Conservation (phyloP, 2,113 vertebrate genomes). For the Forbesichthys agassizii region DNA sequence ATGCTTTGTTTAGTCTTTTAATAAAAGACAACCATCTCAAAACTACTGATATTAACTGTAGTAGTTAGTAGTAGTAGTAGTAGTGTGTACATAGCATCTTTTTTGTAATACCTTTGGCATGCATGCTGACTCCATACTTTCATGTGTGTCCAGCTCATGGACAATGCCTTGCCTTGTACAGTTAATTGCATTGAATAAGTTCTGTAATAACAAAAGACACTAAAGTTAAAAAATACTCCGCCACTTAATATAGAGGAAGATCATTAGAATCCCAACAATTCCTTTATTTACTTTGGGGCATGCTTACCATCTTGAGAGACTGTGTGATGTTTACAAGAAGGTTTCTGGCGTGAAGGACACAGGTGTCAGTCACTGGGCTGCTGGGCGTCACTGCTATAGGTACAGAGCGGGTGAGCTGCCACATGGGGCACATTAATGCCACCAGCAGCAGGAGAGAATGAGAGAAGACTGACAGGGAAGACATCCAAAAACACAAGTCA, state of each 20-base stretch:
- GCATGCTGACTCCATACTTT: conserved; percentile 55
- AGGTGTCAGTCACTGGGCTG: conserved; percentile 20
- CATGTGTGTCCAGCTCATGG: conserved; percentile 49
- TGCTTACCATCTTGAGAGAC: conserved; percentile 47
- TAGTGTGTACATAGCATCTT: not conserved
- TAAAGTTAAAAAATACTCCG: not conserved
- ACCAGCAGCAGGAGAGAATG: conserved; percentile 48
- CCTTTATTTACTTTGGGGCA: not conserved
- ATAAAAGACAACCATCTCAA: not conserved
- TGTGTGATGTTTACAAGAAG: conserved; percentile 60
- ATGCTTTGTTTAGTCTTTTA: too few relatives aligned
- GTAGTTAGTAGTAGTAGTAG: too few relatives aligned
- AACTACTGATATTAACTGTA: not conserved
- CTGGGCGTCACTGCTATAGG: conserved; percentile 32
- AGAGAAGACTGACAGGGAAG: conserved; percentile 35
- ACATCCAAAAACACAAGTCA: not conserved
- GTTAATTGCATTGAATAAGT: conserved; percentile 66
- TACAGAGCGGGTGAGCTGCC: conserved; percentile 19
- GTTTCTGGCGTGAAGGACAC: conserved; percentile 28
- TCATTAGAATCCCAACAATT: not conserved
- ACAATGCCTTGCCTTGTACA: conserved; percentile 50
- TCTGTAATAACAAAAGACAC: conserved; percentile 30
- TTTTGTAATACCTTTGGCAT: conserved; percentile 59
- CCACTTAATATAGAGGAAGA: not conserved
- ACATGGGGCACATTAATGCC: conserved; percentile 39